Base-by-base conservation (phyloP, 2,888 invertebrate genomes). In the Ornithoptera alexandrae region DNA sequence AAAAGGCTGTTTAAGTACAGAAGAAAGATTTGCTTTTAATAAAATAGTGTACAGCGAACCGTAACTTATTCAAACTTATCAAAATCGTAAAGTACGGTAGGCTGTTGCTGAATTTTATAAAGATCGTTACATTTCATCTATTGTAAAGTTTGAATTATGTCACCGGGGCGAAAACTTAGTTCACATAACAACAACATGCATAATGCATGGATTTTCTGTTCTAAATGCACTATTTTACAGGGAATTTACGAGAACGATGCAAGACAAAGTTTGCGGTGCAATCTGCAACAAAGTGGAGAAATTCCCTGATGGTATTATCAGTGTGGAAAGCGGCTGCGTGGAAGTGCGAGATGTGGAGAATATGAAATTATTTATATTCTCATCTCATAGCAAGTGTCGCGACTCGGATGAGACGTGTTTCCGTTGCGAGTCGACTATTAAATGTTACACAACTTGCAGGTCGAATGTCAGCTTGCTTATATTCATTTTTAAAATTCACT, bases 371-470 rank as follows among this genome's bases (percentile, higher is more conserved):
- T 76, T 76, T 74, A 77, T 75, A 77, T 74, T 74, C 73, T 73
- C 73, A 72, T 79, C 72, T 74, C 64, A 72, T 70, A 69, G 73
- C 70, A 72, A 71, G 72, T 75, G 73, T 74, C 75, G 75, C 70
- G 74, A 75, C 68, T 74, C 70, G 74, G 74, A 74, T 74, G 75
- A 76, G 76, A 79, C 75, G 77, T 77, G 80, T 79, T 79, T 78
- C 79, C 78, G 78, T 75, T 72, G 78, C 73, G 73, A 76, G 74
- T 73, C 75, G 72, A 76, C 78, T 84, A 84, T 84, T 85, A 79
- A 84, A 84, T 82, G 80, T 81, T 83, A 80, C 78, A 80, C 83
- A 81, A 81, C 75, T 46, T 72, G 73, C 77, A 76, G 76, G 72
- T 74, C 74, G 75, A 72, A 73, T 66, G 62, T 66, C 46, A 20